Evolutionary conservation across 2,888 invertebrate species (phyloP).

Genomic region (Agrilus cyanescens): DNA sequence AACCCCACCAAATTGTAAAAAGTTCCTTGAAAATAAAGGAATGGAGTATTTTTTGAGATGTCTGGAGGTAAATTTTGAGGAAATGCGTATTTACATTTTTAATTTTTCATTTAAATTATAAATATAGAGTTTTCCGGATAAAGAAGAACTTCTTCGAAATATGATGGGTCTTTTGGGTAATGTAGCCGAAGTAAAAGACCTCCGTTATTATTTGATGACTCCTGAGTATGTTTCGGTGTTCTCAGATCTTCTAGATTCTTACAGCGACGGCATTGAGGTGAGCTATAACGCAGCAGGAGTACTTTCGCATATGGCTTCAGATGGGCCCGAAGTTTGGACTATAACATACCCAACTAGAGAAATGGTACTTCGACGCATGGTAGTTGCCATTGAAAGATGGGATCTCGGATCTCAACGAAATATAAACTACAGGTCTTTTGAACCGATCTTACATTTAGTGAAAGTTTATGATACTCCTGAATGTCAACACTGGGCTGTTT

Average conservation of each 20-base stretch:
- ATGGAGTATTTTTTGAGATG: conserved; percentile 86
- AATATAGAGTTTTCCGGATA: conserved; percentile 69
- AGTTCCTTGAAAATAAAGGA: conserved; percentile 79
- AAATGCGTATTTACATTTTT: neutral
- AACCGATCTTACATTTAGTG: conserved; percentile 81
- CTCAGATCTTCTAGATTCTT: conserved; percentile 70
- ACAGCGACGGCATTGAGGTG: conserved; percentile 91
- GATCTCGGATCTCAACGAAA: conserved; percentile 76
- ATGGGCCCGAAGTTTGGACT: conserved; percentile 76
- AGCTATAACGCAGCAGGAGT: conserved; percentile 95
- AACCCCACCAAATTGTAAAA: conserved; percentile 85
- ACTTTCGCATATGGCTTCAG: conserved; percentile 88
- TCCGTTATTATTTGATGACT: conserved; percentile 76
- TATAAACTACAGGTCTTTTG: conserved; percentile 94
- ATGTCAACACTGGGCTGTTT: conserved; percentile 93
- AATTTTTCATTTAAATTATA: neutral
- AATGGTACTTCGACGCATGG: conserved; percentile 63
- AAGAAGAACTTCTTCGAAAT: conserved; percentile 82
- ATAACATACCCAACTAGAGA: conserved; percentile 58
- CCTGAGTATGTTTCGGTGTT: conserved; percentile 76
- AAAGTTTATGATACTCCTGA: conserved; percentile 75
- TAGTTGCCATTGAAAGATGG: conserved; percentile 78
- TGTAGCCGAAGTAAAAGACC: conserved; percentile 82
- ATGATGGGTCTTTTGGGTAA: conserved; percentile 98
- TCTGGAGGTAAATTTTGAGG: conserved; percentile 51